Base-by-base conservation (phyloP, 2,888 invertebrate genomes). In the Ophion costatus region DNA sequence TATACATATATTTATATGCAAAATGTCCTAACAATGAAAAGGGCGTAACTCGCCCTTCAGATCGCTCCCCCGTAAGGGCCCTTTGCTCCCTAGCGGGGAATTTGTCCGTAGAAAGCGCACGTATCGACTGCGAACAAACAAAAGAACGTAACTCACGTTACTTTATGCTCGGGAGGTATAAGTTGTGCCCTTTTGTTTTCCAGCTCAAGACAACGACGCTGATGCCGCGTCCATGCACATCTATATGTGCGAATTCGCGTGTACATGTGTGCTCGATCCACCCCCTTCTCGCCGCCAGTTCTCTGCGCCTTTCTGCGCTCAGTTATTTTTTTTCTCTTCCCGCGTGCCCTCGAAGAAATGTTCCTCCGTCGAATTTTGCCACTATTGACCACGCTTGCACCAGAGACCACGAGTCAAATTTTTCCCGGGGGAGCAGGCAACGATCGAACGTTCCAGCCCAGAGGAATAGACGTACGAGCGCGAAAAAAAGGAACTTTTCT, bases 271-370 rank as follows among this genome's bases (percentile, higher is more conserved):
- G 29, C 29, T 4, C 29, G 29, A 29, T 29, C 29, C 29, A 29
- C 45, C 69, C 79, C 59, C 45, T 64, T 75, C 69, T 67, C 57
- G 17, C n/a, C 33, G 20, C 14, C 33, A 14, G 51, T 22, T 51
- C 73, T 42, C 20, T 70, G 61, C 61, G 45, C 11, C 78, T 70
- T 70, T 77, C 59, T 45, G 59, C 42, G 59, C 63, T 70, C 45
- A 3, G 17, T 45, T 56, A 38, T 6, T 64, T 11, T 29, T 33
- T 66, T 56, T 76, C 33, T 56, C 45, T 51, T 33, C 33, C 64
- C 42, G 42, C 38, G 51, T 45, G 29, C 56, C 57, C 61, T 73
- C 80, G 63, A 73, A 63, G 64, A 33, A 67, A 78, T 77, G 80
- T 61, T 56, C 69, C 61, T 61, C 73, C 22, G 66, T 42, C 75